These are phyloP conservation scores for Tachypleus tridentatus DNA, from an alignment of 1,140 invertebrate genomes.

Conservation along the genomic window DNA sequence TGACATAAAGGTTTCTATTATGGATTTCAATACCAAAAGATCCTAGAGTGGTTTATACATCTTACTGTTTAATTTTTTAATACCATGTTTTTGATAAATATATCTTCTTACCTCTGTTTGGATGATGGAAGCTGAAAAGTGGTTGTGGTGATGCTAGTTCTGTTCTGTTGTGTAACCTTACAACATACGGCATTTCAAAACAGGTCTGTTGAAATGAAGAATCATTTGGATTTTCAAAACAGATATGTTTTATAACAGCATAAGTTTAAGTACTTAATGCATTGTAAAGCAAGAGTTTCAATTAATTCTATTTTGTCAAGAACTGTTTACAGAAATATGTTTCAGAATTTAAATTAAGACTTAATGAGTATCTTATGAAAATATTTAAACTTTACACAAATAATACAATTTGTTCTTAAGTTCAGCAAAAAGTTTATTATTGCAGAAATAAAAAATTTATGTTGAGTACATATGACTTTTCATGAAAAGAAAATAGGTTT, in stretches of 20 bases:
- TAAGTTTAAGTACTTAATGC: neutral
- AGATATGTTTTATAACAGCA: conserved; percentile 1
- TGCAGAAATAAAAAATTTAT: no score
- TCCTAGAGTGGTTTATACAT: no score
- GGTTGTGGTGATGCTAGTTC: conserved; percentile 62
- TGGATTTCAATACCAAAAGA: no score
- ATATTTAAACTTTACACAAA: no score
- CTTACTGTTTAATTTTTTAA: no score
- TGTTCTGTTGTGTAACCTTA: conserved; percentile 80
- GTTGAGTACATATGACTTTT: no score
- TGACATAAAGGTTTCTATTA: no score
- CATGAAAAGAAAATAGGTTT: no score
- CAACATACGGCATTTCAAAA: conserved; percentile 84
- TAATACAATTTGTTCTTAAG: no score
- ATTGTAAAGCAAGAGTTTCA: neutral
- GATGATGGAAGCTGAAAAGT: conserved; percentile 82
- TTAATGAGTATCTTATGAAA: no score
- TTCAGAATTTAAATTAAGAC: no score
- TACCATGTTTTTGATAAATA: neutral
- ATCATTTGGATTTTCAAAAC: conserved; percentile 1
- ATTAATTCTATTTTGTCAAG: neutral
- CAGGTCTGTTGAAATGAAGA: conserved; percentile 34
- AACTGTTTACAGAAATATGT: neutral
- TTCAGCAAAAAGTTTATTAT: no score
- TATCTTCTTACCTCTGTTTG: conserved; percentile 45